These are phyloP conservation scores for Rhinogobius similis DNA, from an alignment of 2,113 vertebrate species.

Conservation along the genomic window DNA sequence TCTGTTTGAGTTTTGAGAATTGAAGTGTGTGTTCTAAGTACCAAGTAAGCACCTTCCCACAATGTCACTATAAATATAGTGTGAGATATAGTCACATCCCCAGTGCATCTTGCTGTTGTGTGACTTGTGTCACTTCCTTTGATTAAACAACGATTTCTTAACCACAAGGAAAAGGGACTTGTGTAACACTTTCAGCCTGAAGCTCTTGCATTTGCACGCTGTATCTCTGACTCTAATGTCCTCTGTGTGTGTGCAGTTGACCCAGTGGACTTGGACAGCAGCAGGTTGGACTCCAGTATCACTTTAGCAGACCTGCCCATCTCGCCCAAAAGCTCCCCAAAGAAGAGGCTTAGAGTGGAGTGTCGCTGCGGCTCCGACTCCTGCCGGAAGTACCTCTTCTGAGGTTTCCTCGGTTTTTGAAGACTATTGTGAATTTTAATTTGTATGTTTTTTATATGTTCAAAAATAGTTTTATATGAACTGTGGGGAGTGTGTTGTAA, in stretches of 20 bases:
- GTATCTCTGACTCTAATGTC: not conserved
- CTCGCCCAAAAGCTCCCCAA: slow-evolving; percentile 71
- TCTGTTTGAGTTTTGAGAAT: too few species aligned
- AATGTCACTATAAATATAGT: too few species aligned
- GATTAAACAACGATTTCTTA: too few species aligned
- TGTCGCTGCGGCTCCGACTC: slow-evolving; percentile 86
- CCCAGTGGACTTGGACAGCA: slow-evolving; percentile 87
- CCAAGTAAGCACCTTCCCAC: too few species aligned
- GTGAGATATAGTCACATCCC: too few species aligned
- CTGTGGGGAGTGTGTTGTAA: not conserved
- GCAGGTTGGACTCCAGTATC: slow-evolving; percentile 89
- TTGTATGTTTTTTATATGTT: not conserved
- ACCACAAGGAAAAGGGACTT: too few species aligned
- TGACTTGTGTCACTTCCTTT: too few species aligned
- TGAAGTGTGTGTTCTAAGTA: too few species aligned
- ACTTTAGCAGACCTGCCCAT: slow-evolving; percentile 77
- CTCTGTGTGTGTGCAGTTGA: slow-evolving; percentile 78
- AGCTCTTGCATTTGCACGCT: too few species aligned
- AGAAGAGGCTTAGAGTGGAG: slow-evolving; percentile 84
- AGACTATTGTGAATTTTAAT: not conserved
- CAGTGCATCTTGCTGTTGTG: too few species aligned
- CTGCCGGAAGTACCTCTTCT: slow-evolving; percentile 90
- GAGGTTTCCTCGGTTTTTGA: slow-evolving; percentile 19
- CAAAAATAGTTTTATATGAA: not conserved
- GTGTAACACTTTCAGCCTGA: too few species aligned